Evolutionary conservation across 2,797 vertebrate species (phyloP).

Genomic region (Ciconia nigra): DNA sequence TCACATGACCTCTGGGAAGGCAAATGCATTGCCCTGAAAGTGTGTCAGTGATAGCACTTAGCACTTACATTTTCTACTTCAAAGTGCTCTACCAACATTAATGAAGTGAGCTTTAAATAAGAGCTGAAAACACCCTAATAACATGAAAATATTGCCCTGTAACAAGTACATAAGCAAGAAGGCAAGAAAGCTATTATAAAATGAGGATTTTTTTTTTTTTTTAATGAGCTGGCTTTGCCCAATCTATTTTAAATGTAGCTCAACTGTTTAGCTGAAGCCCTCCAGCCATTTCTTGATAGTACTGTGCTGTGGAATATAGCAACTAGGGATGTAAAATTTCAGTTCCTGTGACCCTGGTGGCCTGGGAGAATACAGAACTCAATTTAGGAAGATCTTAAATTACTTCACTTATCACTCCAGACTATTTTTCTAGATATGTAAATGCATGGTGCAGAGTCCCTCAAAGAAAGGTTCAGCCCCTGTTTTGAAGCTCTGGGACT

Average conservation of each 20-base stretch:
- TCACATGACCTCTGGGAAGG: constrained; percentile 27
- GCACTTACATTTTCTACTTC: constrained; percentile 23
- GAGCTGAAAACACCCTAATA: constrained; percentile 31
- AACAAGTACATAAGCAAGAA: constrained; percentile 7
- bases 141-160: not conserved
- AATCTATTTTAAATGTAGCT: constrained; percentile 29
- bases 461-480: not conserved
- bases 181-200: constrained; percentile 12
- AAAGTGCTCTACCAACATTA: constrained; percentile 34
- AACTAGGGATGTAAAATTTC: not conserved
- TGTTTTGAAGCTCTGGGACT: not conserved
- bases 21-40: not conserved
- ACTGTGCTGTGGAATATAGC: not conserved
- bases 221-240: constrained; percentile 38
- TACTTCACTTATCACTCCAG: not conserved
- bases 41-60: constrained; percentile 35
- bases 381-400: not conserved
- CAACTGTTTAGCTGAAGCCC: constrained; percentile 1
- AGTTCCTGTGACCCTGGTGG: not conserved
- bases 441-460: not conserved
- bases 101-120: constrained; percentile 33
- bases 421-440: not conserved
- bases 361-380: not conserved
- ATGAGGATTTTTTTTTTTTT: not conserved
- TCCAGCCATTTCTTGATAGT: not conserved